Evolutionary conservation across 1,140 invertebrate genomes (phyloP), one percentile per base, ranked within the genome.

Genomic region (Dolichoris vasculosae): DNA sequence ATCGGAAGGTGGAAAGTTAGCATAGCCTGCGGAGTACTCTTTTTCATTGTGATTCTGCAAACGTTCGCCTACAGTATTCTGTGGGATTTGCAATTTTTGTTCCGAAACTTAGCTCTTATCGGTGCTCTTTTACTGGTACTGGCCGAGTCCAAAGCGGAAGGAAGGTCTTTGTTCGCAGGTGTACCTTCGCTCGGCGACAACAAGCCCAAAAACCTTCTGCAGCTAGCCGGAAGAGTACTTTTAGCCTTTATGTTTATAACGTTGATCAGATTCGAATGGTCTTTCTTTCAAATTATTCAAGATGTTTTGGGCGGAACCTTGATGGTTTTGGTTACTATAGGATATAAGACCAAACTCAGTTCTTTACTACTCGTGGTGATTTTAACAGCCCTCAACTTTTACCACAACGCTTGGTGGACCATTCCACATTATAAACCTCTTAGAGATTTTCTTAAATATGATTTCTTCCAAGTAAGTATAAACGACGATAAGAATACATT

Each of bases 231-330:
- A 43, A 95, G 99, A 87, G 96, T 99, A 86, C 95, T 99, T 26
- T 94, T 99, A 32, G 99, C 99, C 17, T 99, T 99, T 93, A 99
- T 99, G 99, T 99, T 99, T 92, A 95, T 99, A 86, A 99, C 99
- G 1, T 93, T 99, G 30, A 95, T 99, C 78, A 95, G 98, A 89
- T 98, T 99, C 90, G 99, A 99, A 92, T 93, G 98, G 59, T 97
- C 96, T 67, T 97, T 98, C 91, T 92, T 99, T 88, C 97, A 98
- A 94, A 97, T 98, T 88, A 90, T 92, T 84, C 91, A 93, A 83
- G 98, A 99, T 92, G 94, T 99, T 82, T 94, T 99, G 80, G 99
- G 98, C 73, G 97, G 98, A 86, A 96, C 97, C 78, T 94, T 99
- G 46, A 99, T 99, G 97, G 95, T 99, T 79, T 94, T 99, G 48